Percentiles rank a stretch among this genome's conserved stretches.
Evolutionary conservation across 2,113 vertebrate species (phyloP).

Genomic region (Equus przewalskii): DNA sequence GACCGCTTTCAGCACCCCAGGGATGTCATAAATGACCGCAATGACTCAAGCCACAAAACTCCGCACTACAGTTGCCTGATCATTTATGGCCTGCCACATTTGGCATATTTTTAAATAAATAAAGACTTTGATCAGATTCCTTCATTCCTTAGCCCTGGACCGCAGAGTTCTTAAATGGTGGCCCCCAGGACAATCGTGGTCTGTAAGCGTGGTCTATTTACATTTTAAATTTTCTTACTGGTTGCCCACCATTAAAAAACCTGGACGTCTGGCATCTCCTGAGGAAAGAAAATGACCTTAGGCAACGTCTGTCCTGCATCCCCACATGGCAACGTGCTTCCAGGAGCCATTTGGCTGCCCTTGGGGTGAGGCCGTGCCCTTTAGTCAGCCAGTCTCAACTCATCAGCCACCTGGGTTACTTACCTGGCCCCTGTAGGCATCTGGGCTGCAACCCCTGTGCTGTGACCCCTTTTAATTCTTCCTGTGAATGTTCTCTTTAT

Average conservation of each 20-base stretch:
- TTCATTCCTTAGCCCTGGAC: background rate
- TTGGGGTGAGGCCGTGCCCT: too few species aligned
- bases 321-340: fast-evolving
- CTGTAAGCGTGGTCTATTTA: background rate
- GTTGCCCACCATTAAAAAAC: background rate
- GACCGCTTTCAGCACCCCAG: background rate
- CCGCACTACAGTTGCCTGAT: background rate
- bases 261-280: background rate
- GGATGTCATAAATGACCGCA: background rate
- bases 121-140: background rate
- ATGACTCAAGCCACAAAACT: background rate
- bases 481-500: background rate
- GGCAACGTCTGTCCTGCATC: background rate
- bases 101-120: background rate
- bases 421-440: background rate
- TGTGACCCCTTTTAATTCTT: background rate
- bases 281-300: background rate
- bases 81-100: background rate
- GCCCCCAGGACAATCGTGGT: background rate
- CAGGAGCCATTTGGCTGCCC: fast-evolving
- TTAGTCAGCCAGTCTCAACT: background rate
- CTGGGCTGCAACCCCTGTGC: background rate
- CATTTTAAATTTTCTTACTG: background rate
- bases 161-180: background rate
- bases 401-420: fast-evolving